phyloP scores from a whole-genome alignment of 2,797 vertebrate genomes.

The Arnoldichthys spilopterus region DNA sequence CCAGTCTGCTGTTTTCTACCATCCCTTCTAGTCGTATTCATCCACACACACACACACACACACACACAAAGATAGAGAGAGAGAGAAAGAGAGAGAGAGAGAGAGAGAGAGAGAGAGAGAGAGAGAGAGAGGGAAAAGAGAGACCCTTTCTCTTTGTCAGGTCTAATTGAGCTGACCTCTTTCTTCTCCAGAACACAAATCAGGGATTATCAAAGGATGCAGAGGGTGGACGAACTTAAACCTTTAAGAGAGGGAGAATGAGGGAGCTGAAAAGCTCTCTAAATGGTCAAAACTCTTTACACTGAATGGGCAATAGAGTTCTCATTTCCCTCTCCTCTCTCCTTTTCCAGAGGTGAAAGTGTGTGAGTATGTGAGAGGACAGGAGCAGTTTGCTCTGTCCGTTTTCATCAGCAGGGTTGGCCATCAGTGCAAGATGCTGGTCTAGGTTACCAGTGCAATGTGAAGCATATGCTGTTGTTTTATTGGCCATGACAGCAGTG shows the following conservation, averaged over 20 bases:
- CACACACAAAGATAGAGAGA: not conserved
- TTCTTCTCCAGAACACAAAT: constrained; percentile 45
- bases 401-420: constrained; percentile 45
- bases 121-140: not conserved
- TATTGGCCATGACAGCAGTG: constrained; percentile 44
- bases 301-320: not conserved
- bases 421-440: constrained; percentile 40
- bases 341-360: constrained; percentile 15
- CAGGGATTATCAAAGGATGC: constrained; percentile 40
- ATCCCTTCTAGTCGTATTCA: not conserved
- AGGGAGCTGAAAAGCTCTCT: constrained; percentile 7
- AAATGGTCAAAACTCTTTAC: constrained; percentile 6
- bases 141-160: constrained; percentile 29
- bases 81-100: not conserved
- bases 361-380: constrained; percentile 16
- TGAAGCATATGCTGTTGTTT: constrained; percentile 37
- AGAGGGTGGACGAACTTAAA: constrained; percentile 6
- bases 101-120: not conserved
- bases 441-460: constrained; percentile 8
- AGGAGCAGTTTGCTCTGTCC: constrained; percentile 45
- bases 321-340: constrained; percentile 23
- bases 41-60: not conserved
- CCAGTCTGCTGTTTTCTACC: constrained; percentile 1
- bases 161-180: constrained; percentile 45
- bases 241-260: not conserved